Conservation (phyloP, 2,888 invertebrate species). For the Oegoconia quadripuncta region DNA sequence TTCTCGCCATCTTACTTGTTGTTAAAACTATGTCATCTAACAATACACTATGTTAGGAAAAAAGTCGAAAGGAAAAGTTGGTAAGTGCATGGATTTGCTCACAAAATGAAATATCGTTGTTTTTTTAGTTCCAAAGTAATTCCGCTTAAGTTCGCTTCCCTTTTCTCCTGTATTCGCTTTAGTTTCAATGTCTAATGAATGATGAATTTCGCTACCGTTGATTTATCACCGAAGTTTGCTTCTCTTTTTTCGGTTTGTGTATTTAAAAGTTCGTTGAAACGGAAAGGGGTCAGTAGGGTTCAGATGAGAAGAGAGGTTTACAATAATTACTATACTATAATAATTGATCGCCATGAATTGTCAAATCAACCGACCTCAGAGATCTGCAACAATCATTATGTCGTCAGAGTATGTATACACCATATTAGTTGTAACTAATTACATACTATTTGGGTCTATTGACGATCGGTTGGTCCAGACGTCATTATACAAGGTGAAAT, state of each 20-base stretch:
- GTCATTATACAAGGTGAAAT: too few species aligned
- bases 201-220: not conserved
- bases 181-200: slow-evolving; percentile 7
- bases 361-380: too few species aligned
- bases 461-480: too few species aligned
- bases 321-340: too few species aligned
- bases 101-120: slow-evolving; percentile 11
- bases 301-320: too few species aligned
- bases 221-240: not conserved
- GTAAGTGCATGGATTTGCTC: slow-evolving; percentile 11
- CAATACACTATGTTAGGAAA: not conserved
- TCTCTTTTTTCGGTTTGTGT: not conserved
- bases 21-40: not conserved
- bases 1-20: too few species aligned
- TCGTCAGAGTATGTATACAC: too few species aligned
- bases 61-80: slow-evolving; percentile 5
- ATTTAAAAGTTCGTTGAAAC: not conserved
- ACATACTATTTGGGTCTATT: too few species aligned
- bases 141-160: slow-evolving; percentile 2
- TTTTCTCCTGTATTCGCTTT: slow-evolving; percentile 3
- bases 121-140: slow-evolving; percentile 9
- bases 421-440: too few species aligned
- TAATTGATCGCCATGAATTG: too few species aligned
- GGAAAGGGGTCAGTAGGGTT: too few species aligned
- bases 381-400: too few species aligned